Conservation (phyloP, 64 coral and sea anemone species). For the Dendrophyllia cribrosa region DNA sequence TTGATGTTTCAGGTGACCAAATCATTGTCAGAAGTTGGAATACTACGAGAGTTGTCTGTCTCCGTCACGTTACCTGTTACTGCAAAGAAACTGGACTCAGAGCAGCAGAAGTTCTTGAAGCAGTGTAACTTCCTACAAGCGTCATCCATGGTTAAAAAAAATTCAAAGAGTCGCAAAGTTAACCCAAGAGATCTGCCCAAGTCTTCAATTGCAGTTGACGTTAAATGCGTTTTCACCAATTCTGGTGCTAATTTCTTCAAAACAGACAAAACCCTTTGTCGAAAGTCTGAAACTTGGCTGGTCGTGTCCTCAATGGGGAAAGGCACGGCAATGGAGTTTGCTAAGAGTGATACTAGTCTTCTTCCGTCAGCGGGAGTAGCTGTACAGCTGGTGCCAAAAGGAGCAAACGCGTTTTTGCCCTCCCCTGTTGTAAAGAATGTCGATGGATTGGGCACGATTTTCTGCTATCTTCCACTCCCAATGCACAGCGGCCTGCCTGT, state of each 20-base stretch:
- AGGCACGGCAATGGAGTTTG: conserved; percentile 36
- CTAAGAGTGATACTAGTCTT: conserved; percentile 34
- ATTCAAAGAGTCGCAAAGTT: too few species aligned
- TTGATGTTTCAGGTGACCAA: conserved; percentile 68
- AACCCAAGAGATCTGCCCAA: not conserved
- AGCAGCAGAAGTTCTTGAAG: conserved; percentile 52
- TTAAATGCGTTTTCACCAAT: not conserved
- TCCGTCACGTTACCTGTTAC: conserved; percentile 43
- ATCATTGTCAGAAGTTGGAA: not conserved
- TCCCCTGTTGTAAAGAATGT: conserved; percentile 10
- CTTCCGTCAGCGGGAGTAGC: conserved; percentile 79
- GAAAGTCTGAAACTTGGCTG: conserved; percentile 41
- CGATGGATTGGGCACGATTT: conserved; percentile 34
- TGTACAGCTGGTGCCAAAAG: conserved; percentile 16
- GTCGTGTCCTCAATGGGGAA: conserved; percentile 66
- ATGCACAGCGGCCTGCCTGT: conserved; percentile 83
- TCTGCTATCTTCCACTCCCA: conserved; percentile 80
- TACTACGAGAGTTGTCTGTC: conserved; percentile 20
- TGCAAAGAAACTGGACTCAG: not conserved
- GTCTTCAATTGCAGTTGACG: conserved; percentile 34
- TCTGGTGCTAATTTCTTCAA: conserved; percentile 27
- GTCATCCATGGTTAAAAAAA: not conserved
- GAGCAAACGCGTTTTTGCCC: conserved; percentile 22
- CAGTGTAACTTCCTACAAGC: conserved; percentile 74
- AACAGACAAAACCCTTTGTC: not conserved